Evolutionary conservation across 2,888 invertebrate species (phyloP), one percentile per base, ranked within the genome.

Genomic region (Apantesis nais): DNA sequence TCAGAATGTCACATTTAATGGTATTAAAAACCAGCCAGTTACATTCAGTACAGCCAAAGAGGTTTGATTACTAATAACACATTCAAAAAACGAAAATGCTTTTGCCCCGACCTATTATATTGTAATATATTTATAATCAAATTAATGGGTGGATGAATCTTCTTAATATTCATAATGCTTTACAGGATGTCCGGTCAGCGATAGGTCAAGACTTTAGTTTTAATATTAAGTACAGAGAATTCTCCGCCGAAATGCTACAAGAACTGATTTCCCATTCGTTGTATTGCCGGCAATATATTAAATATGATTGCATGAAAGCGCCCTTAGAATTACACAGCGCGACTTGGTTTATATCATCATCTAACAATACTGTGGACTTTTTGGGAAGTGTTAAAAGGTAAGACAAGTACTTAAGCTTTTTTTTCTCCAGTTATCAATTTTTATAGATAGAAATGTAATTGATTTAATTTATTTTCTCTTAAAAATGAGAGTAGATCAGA

Each of bases 251-350:
- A 88, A 99, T 99, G 98, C 94, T 98, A 22, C 98, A 98, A 87
- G 98, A 98, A 84, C 93, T 98, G 73, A 98, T 98, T 71, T 98
- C 98, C 0, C 98, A 98, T 89, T 98, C 98, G 0, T 93, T 98
- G 65, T 98, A 97, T 88, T 99, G 98, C 84, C 97, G 97, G 71
- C 98, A 98, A 88, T 97, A 98, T 85, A 97, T 98, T 72, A 98
- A 97, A 85, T 99, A 98, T 85, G 98, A 98, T 84, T 99, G 98
- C 84, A 97, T 97, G 85, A 97, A 97, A 92, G 98, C 98, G 2
- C 98, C 98, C 2, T 89, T 99, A 75, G 98, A 98, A 75, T 90
- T 98, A 16, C 98, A 98, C 85, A 98, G 98, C 73, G 97, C 98
- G 2, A 98, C 98, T 0, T 98, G 98, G 98, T 98, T 98, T 86